Evolutionary conservation across 2,888 invertebrate genomes (phyloP).

Genomic region (Cheilosia scutellata): DNA sequence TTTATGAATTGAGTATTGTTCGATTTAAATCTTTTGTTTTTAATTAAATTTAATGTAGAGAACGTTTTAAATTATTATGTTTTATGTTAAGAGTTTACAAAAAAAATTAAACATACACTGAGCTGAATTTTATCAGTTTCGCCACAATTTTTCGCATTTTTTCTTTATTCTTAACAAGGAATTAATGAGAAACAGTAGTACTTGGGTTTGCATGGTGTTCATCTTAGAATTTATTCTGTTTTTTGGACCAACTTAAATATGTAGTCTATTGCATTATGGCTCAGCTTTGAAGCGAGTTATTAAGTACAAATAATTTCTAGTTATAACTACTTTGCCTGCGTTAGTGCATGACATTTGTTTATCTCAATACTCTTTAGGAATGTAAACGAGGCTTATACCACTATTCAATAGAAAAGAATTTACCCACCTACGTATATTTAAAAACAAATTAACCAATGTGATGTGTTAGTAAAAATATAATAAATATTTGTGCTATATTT

Average conservation of each 20-base stretch:
- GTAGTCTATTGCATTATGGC: background rate
- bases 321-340: background rate
- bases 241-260: background rate
- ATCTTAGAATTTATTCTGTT: background rate
- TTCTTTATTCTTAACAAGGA: conserved; percentile 1
- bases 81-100: conserved; percentile 38
- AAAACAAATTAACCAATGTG: conserved; percentile 7
- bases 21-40: conserved; percentile 8
- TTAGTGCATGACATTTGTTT: background rate
- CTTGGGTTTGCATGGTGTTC: conserved; percentile 18
- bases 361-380: background rate
- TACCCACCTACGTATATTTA: conserved; percentile 25
- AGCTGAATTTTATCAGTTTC: conserved; percentile 62
- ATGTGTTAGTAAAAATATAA: background rate
- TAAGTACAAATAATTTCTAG: background rate
- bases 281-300: background rate
- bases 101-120: conserved; percentile 38
- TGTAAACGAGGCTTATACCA: background rate
- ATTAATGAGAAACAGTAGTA: background rate
- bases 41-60: background rate
- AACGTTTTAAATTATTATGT: conserved; percentile 13
- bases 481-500: background rate
- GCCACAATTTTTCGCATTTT: conserved; percentile 7
- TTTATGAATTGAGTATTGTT: background rate
- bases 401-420: background rate